These are phyloP conservation scores for Acipenser transmontanus DNA, from an alignment of 2,797 vertebrate species.

Conservation along the genomic window DNA sequence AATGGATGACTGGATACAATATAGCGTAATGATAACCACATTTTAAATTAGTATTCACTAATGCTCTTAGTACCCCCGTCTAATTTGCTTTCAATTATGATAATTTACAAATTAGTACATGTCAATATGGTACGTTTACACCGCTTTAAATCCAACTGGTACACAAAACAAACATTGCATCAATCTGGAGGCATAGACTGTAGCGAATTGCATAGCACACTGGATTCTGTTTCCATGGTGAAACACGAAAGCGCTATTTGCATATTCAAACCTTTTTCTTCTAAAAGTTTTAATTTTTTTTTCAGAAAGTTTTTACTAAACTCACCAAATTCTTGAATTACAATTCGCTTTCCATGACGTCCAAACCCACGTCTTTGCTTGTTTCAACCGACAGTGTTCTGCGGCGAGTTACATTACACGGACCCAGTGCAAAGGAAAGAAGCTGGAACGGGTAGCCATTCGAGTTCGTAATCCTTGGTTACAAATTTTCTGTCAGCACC, in stretches of 20 bases:
- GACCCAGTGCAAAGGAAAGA: slow-evolving; percentile 27
- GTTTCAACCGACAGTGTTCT: slow-evolving; percentile 27
- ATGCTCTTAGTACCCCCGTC: too few relatives aligned
- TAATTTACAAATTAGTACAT: too few relatives aligned
- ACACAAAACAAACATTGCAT: too few relatives aligned
- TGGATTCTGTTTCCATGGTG: slow-evolving; percentile 1
- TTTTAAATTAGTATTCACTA: too few relatives aligned
- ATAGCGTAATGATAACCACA: too few relatives aligned
- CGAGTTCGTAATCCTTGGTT: slow-evolving; percentile 35
- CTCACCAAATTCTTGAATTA: neutral
- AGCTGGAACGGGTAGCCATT: slow-evolving; percentile 33
- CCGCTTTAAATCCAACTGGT: too few relatives aligned
- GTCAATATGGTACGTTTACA: too few relatives aligned
- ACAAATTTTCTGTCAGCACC: slow-evolving; percentile 22
- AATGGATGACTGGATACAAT: too few relatives aligned
- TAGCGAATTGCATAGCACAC: neutral
- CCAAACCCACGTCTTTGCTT: slow-evolving; percentile 18
- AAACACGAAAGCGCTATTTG: neutral
- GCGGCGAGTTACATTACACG: slow-evolving; percentile 21
- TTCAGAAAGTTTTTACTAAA: neutral
- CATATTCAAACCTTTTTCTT: too few relatives aligned
- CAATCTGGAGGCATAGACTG: neutral
- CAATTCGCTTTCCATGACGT: slow-evolving; percentile 8
- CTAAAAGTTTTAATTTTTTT: too few relatives aligned
- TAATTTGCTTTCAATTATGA: too few relatives aligned